Evolutionary conservation across 2,113 vertebrate genomes (phyloP).

Genomic region (Barbus barbus): DNA sequence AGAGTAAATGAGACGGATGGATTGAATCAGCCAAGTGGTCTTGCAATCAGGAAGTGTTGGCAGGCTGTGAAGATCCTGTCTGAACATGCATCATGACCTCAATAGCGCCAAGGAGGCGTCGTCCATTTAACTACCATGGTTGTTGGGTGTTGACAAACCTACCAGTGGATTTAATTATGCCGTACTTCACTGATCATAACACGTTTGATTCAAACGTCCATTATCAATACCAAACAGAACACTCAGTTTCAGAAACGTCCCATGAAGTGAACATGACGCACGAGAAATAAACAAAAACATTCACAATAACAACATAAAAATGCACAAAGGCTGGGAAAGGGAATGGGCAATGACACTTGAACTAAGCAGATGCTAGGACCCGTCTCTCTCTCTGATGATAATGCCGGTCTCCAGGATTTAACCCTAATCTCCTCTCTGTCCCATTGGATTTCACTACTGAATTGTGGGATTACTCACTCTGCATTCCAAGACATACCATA

Average conservation of each 20-base stretch:
- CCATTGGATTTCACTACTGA: background rate
- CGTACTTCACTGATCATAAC: background rate
- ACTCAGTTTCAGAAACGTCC: background rate
- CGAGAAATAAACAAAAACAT: background rate
- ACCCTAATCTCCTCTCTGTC: background rate
- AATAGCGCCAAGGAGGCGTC: background rate
- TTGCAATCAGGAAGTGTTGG: conserved; percentile 1
- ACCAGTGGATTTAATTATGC: background rate
- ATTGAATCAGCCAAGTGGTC: background rate
- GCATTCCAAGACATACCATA: background rate
- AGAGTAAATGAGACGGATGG: background rate
- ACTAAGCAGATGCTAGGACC: conserved; percentile 2
- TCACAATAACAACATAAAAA: background rate
- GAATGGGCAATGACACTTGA: background rate
- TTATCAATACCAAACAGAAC: conserved; percentile 1
- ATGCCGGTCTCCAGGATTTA: background rate
- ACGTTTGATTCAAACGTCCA: background rate
- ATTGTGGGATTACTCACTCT: background rate
- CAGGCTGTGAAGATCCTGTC: background rate
- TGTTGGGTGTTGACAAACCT: background rate
- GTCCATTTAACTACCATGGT: background rate
- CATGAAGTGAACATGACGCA: background rate
- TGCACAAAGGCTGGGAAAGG: background rate
- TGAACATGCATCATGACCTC: background rate
- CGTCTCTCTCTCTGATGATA: background rate